Base-by-base conservation (phyloP, 2,888 invertebrate species). In the Adineta ricciae region DNA sequence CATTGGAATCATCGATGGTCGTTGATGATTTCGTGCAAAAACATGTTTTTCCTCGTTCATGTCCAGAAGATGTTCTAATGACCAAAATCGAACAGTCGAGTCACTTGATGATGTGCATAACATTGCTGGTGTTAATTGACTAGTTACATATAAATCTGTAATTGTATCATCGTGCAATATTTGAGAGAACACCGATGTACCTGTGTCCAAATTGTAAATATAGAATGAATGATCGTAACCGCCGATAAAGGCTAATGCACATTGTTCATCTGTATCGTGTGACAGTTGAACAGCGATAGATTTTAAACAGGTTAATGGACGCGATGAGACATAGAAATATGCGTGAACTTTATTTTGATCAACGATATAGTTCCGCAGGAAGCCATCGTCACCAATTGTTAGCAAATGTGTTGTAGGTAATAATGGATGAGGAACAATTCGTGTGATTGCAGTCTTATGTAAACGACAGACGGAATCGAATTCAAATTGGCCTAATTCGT, bases 401-500 rank as follows among this genome's bases (percentile, higher is more conserved):
- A 78, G 14, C 14, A 78, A 2, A 78, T 41, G 78, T 11, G 38
- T 78, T 5, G 19, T 32, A 41, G 78, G n/a, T 78, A 78, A 78
- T 41, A 14, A 78, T 78, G 78, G 41, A 78, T 78, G 78, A 24
- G 38, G 41, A 3, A 78, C 78, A 78, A 78, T 78, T 8, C 78
- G 24, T 41, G 1, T 78, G 2, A 78, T 41, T 41, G 78, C 38
- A 24, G 21, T 78, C 41, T 78, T 78, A 78, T 78, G 78, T 41
- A 78, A 32, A 24, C 78, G 78, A 41, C 41, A 78, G n/a, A 78
- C 38, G 24, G 41, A 78, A 41, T 78, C 78, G 8, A 41, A 78
- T 78, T 78, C 78, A 41, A 78, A 78, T 24, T 78, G 78, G n/a
- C 78, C 78, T 41, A 78, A 41, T 78, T 78, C 78, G n/a, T 78